Evolutionary conservation across 2,888 invertebrate genomes (phyloP), one percentile per base, ranked within the genome.

Genomic region (Syritta pipiens): DNA sequence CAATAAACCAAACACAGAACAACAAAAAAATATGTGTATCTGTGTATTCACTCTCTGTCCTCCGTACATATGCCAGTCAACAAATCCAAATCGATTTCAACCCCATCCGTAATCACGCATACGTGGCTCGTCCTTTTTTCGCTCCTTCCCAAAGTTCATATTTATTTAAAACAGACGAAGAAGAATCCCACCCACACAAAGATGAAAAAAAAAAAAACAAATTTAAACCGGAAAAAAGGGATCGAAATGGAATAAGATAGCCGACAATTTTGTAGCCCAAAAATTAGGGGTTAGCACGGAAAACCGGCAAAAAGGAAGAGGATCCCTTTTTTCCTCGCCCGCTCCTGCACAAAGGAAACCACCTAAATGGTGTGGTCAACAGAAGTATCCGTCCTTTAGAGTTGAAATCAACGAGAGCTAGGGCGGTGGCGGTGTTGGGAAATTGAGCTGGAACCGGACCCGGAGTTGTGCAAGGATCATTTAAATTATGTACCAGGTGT

Each of bases 21-120:
- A 7, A 1, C 7, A 6, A 14, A 5, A 37, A 37, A 37, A 71
- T 65, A 48, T 72, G n/a, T n/a, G n/a, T n/a, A n/a, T n/a, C n/a
- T n/a, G n/a, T n/a, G n/a, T n/a, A n/a, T n/a, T n/a, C n/a, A 65
- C 53, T 65, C 49, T 42, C 10, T 59, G 60, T 67, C 32, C 51
- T 55, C 60, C 35, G 62, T 65, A 30, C 60, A 62, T 79, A 57
- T 74, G 60, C 42, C 74, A 79, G 74, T 62, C 65, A 74, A 79
- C 79, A 74, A 79, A 74, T 74, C 44, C 74, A 74, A 74, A 67
- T 79, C 79, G 79, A 79, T 79, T 79, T 57, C 44, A 74, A 59
- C 53, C 40, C 20, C 57, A 32, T 17, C 14, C 51, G 57, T 60
- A 72, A 60, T 72, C 60, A 72, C 60, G 60, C 72, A 74, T 60